Evolutionary conservation across 1,140 invertebrate species (phyloP), one percentile per base, ranked within the genome.

Genomic region (Oryctes rhinoceros): DNA sequence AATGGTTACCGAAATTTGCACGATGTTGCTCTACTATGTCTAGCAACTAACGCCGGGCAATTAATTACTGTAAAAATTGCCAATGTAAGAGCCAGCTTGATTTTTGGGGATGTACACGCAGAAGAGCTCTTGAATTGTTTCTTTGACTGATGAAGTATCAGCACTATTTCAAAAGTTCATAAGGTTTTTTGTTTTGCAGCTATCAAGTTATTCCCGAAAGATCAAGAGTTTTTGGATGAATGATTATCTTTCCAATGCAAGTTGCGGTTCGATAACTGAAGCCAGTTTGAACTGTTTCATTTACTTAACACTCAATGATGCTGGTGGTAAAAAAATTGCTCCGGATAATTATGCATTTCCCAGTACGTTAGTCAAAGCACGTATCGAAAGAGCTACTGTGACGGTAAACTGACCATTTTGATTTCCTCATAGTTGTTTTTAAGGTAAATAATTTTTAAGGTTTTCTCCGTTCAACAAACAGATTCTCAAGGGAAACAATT

Each of bases 401-500:
- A 74, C 82, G 77, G 83, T 78, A 59, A 4, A 7, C 39, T 39
- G 3, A 39, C 3, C 39, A 7, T 79, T 35, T 79, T 77, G 13
- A 67, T 5, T 67, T 67, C 0, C 11, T 79, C 77, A 71, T 80
- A 75, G 65, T 37, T 35, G 67, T 74, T 48, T 59, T 7, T 71
- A 4, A 24, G 7, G 9, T 6, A 67, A 71, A 30, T 71, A 35
- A 11, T 9, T 79, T 37, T 79, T 79, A 48, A 76, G 65, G 77
- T 82, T 20, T 9, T 30, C 18, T 77, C 80, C 15, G 53, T 82
- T 7, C 48, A 35, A 20, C 65, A 78, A 39, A 18, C 77, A 1
- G 76, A 74, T 44, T 35, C 48, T 35, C 39, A 81, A 37, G 81
- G 83, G 39, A 74, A 83, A 6, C 86, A 83, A 71, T 80, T 88